phyloP scores from a whole-genome alignment of 2,797 vertebrate genomes.

The Acanthornis magna region DNA sequence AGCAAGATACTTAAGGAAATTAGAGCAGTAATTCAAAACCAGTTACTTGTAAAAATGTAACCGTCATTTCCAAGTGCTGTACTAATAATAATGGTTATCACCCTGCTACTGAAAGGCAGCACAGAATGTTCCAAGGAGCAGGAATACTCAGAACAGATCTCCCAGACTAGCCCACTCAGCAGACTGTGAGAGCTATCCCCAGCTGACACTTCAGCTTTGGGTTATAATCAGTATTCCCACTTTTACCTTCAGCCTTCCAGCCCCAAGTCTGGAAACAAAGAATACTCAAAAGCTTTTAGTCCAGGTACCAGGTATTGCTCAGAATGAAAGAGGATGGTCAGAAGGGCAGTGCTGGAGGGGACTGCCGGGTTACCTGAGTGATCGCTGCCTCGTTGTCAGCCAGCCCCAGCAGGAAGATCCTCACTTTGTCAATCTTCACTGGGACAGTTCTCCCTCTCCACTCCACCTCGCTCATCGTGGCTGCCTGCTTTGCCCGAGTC shows the following conservation, averaged over 20 bases:
- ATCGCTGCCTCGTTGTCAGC: constrained; percentile 95
- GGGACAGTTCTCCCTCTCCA: constrained; percentile 93
- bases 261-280: background rate
- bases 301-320: background rate
- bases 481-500: constrained; percentile 95
- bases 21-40: background rate
- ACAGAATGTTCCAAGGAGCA: background rate
- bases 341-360: background rate
- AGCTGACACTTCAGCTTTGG: background rate
- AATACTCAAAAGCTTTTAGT: background rate
- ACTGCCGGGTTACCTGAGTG: constrained; percentile 81
- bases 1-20: background rate
- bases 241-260: background rate
- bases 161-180: background rate
- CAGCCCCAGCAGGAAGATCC: constrained; percentile 92
- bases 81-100: background rate
- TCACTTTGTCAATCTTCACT: constrained; percentile 95
- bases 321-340: background rate
- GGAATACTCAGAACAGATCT: background rate
- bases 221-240: background rate
- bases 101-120: background rate
- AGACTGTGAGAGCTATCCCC: background rate
- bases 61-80: background rate
- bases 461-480: constrained; percentile 97
- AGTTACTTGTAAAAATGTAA: background rate